Percentiles rank a stretch among this genome's conserved stretches.
Evolutionary conservation across 2,888 invertebrate genomes (phyloP).

Genomic region (Ligdia adustata): DNA sequence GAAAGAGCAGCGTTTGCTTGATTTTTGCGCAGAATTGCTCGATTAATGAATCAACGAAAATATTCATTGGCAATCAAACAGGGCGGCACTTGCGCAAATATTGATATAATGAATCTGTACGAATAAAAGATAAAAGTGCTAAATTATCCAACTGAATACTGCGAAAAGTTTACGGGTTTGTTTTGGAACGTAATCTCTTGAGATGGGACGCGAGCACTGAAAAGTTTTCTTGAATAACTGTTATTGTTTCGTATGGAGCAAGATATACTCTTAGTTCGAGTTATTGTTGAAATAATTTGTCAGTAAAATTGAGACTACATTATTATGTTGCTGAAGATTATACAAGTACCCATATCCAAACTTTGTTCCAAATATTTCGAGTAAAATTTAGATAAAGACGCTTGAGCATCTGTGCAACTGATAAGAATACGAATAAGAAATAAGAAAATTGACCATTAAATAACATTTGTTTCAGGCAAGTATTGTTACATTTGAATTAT

Average conservation of each 20-base stretch:
- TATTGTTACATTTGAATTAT: too few relatives aligned
- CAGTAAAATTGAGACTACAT: too few relatives aligned
- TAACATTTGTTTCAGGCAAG: too few relatives aligned
- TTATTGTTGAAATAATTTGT: too few relatives aligned
- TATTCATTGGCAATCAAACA: slow-evolving; percentile 65
- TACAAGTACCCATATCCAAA: too few relatives aligned
- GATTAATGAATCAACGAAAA: slow-evolving; percentile 59
- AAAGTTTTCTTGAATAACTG: slow-evolving; percentile 37
- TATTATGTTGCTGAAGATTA: too few relatives aligned
- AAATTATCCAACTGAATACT: slow-evolving; percentile 51
- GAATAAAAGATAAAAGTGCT: slow-evolving; percentile 35
- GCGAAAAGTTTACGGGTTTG: slow-evolving; percentile 47
- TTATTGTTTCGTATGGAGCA: slow-evolving; percentile 29
- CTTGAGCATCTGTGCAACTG: too few relatives aligned
- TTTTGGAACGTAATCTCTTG: slow-evolving; percentile 48
- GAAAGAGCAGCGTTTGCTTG: slow-evolving; percentile 29
- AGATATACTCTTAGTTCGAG: too few relatives aligned
- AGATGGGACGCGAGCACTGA: slow-evolving; percentile 40
- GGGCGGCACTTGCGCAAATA: slow-evolving; percentile 56
- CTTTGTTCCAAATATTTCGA: too few relatives aligned
- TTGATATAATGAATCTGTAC: slow-evolving; percentile 57
- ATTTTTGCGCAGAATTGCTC: slow-evolving; percentile 49
- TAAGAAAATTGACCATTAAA: too few relatives aligned
- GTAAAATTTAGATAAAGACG: too few relatives aligned
- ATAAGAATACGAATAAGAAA: too few relatives aligned